Evolutionary conservation across 2,797 vertebrate species (phyloP), one percentile per base, ranked within the genome.

Genomic region (Allobates femoralis): DNA sequence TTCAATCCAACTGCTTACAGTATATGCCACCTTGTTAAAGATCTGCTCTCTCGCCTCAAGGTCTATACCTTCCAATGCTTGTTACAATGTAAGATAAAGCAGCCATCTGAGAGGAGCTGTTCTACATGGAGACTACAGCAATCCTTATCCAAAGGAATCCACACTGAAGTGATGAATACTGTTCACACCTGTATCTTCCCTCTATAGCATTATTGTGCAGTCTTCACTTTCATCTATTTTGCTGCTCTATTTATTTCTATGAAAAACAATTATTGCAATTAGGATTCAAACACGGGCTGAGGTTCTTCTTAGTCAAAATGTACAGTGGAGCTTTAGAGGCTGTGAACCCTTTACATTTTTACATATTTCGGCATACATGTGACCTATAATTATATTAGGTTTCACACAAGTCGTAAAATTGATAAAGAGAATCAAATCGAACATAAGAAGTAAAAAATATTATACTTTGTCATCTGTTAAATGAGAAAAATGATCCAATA

Each of bases 1-100:
- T 88, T 90, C 88, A 90, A 89, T 91, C 90, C 85, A 75, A 90
- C 85, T 23, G 41, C 60, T 87, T 86, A 83, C 67, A 74, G 53
- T 83, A 89, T 91, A 82, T 30, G 18, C 28, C 2, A 84, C 79
- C 34, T 87, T 88, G 78, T 88, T 85, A 85, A 58, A 90, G 84
- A 88, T 23, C 18, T 50, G 50, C 55, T 55, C 76, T 18, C 71
- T 58, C 69, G 86, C 83, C 83, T 88, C 60, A 10, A 85, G 86
- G 83, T 76, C 58, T 85, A 50, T 56, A 58, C 77, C 74, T 67
- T 67, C 58, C 56, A 28, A 23, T 15, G 34, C 71, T 69, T 67
- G 64, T 56, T 60, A 88, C 76, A 69, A 37, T 58, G 76, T 56
- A 30, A 81, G 86, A 88, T 78, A 87, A 58, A 62, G 30, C 55